phyloP scores from a whole-genome alignment of 2,113 vertebrate genomes.

The Aleadryas rufinucha region DNA sequence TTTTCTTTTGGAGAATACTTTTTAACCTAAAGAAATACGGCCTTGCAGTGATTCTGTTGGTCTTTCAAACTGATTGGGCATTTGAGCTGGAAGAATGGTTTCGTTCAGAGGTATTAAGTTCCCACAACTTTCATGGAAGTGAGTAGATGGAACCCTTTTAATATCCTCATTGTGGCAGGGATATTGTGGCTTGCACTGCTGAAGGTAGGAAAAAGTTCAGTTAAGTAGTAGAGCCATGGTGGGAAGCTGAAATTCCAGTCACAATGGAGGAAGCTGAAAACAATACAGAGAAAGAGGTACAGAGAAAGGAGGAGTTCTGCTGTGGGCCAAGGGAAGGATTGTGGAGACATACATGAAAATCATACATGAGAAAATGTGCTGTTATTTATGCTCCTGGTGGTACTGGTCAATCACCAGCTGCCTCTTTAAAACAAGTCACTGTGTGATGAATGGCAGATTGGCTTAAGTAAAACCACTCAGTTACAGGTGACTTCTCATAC shows the following conservation, averaged over 20 bases:
- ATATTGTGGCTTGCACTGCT: neutral
- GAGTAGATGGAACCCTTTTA: neutral
- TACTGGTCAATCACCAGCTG: neutral
- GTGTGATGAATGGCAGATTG: neutral
- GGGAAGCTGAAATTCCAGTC: neutral
- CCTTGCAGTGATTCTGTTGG: neutral
- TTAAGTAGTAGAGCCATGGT: neutral
- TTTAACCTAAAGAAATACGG: neutral
- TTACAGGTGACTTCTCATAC: neutral
- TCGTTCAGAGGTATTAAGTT: neutral
- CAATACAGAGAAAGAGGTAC: neutral
- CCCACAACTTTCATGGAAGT: neutral
- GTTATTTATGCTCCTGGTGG: neutral
- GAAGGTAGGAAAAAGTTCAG: neutral
- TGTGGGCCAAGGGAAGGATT: neutral
- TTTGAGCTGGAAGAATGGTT: neutral
- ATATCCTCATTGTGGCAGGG: fast-evolving
- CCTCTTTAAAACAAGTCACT: neutral
- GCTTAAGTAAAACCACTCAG: neutral
- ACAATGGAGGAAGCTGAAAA: neutral
- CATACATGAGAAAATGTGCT: neutral
- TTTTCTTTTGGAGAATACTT: neutral
- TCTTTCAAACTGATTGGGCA: neutral
- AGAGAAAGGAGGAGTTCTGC: neutral
- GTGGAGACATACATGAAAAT: neutral